Base-by-base conservation (phyloP, 2,797 vertebrate genomes). In the Lepus oiostolus region DNA sequence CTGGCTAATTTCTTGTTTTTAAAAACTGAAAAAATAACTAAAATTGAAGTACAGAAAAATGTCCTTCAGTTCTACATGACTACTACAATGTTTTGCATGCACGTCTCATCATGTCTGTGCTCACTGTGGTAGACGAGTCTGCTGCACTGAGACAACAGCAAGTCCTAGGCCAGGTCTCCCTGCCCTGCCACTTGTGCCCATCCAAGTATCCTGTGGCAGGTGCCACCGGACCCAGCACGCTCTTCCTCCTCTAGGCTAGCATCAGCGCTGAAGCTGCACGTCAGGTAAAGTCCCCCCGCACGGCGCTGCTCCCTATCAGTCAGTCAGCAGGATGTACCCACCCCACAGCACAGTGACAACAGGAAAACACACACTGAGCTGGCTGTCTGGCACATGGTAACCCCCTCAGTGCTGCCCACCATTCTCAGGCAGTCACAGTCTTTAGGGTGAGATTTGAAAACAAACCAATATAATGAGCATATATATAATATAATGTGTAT, bases 11-110 rank as follows among this genome's bases (percentile, higher is more conserved):
- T 91, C n/a, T 92, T 32, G 54, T 63, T 76, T 86, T 52, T 58
- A 58, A 90, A 90, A 92, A 52, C 62, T 58, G 62, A 81, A 75
- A 91, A 89, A 70, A 58, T 76, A 54, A 72, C 62, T 63, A 68
- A 92, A 96, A 70, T 91, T 7, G 75, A 80, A 88, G n/a, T 94
- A 81, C 1, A 91, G 76, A 58, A 93, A 63, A 77, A 21, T 26
- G 67, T 84, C 11, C 63, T n/a, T 63, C 82, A 30, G 60, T 72
- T 54, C 4, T 47, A 79, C 17, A 21, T 14, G 7, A 81, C 72
- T 76, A 28, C 38, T 58, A 32, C 0, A 32, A 11, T 76, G 47
- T 68, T 80, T 77, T 17, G 28, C 21, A 38, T 2, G 7, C 21
- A 7, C 52, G 35, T n/a, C 74, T n/a, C 22, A 70, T 77, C 24